A percentile compares a stretch with the other conserved stretches of the same genome.
phyloP scores from a whole-genome alignment of 2,888 invertebrate species.

The Kuschelorhynchus macadamiae region DNA sequence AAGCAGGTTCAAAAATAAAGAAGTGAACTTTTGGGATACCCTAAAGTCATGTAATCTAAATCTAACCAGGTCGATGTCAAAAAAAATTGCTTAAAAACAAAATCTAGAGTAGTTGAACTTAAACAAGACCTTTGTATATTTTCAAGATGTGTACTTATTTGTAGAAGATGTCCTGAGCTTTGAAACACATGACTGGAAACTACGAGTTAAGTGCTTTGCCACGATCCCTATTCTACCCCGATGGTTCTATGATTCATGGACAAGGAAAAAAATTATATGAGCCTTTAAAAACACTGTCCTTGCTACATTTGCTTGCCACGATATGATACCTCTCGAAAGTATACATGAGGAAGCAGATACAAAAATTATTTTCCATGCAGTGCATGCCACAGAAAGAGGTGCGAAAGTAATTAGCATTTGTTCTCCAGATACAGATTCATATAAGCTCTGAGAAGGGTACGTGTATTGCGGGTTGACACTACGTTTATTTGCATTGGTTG shows the following conservation, averaged over 20 bases:
- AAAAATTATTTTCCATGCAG: conserved; percentile 1
- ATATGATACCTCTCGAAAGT: background rate
- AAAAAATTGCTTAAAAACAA: background rate
- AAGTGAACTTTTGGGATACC: background rate
- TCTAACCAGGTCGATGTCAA: background rate
- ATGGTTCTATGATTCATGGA: conserved; percentile 8
- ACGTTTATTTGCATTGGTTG: background rate
- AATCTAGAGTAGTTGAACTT: background rate
- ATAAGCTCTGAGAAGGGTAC: background rate
- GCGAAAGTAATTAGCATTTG: conserved; percentile 3
- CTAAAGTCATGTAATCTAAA: background rate
- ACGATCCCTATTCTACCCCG: conserved; percentile 26
- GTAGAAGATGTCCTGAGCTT: background rate
- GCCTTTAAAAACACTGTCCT: conserved; percentile 16
- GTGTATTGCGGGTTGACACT: background rate
- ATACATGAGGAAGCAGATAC: conserved; percentile 8
- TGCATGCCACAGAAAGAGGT: background rate
- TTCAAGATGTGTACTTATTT: background rate
- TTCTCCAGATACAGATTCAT: conserved; percentile 16
- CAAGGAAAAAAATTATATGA: conserved; percentile 20
- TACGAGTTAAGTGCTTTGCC: conserved; percentile 14
- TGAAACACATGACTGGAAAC: conserved; percentile 12
- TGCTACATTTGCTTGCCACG: conserved; percentile 2
- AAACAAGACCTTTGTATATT: background rate
- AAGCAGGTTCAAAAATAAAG: background rate